Conservation (phyloP, 2,113 vertebrate species). For the Aramus guarauna region DNA sequence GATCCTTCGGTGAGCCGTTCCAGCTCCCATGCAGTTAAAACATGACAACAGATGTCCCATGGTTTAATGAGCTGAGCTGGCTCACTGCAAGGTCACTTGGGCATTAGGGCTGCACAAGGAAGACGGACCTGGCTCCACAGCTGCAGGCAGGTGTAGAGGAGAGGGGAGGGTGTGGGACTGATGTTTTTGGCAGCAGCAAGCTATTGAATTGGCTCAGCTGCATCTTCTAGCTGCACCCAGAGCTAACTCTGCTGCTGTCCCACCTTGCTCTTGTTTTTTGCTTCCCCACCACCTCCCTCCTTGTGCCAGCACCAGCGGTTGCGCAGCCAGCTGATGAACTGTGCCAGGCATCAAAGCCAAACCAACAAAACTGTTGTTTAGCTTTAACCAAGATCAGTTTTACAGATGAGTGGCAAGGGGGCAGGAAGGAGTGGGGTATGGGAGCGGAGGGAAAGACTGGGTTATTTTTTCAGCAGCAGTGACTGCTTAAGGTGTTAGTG, state of each 20-base stretch:
- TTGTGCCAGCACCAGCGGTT: neutral
- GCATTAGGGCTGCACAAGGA: neutral
- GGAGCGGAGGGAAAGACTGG: neutral
- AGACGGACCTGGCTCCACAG: neutral
- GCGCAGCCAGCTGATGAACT: neutral
- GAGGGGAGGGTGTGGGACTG: neutral
- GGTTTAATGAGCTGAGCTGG: neutral
- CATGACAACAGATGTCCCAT: neutral
- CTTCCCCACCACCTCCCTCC: neutral
- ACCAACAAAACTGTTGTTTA: neutral
- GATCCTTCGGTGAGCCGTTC: neutral
- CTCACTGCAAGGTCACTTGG: neutral
- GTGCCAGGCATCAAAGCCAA: neutral
- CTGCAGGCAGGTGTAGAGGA: neutral
- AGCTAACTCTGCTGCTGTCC: neutral
- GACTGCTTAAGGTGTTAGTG: neutral
- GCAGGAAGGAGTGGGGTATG: neutral
- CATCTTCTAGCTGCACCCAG: neutral
- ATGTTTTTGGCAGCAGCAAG: conserved; percentile 9
- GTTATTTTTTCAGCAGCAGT: neutral
- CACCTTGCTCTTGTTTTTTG: neutral
- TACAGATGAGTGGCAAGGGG: neutral
- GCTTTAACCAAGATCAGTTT: neutral
- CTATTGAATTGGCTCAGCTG: neutral
- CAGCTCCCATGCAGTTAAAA: neutral